Percentiles rank a stretch among this genome's conserved stretches.
Conservation (phyloP, 2,888 invertebrate species). For the Monoplex corrugatus region DNA sequence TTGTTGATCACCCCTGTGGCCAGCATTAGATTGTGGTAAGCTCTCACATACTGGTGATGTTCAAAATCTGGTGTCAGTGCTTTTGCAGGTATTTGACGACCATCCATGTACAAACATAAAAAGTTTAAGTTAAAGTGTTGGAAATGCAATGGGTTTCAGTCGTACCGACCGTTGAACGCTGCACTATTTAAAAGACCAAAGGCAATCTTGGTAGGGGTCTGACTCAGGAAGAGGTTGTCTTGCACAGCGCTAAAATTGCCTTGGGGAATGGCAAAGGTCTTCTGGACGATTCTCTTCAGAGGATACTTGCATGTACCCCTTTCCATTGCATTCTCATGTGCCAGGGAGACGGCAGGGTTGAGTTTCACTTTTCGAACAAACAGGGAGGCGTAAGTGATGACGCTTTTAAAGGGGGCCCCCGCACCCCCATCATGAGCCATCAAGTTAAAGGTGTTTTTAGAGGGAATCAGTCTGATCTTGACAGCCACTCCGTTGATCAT, state of each 20-base stretch:
- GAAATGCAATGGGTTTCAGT: conserved; percentile 43
- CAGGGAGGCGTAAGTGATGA: conserved; percentile 3
- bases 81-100: conserved; percentile 29
- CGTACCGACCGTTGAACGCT: conserved; percentile 46
- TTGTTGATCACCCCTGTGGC: neutral
- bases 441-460: neutral
- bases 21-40: neutral
- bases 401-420: neutral
- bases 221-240: conserved; percentile 37
- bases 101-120: conserved; percentile 40
- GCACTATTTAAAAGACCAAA: conserved; percentile 5
- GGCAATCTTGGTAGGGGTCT: conserved; percentile 26
- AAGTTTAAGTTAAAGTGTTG: neutral
- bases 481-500: conserved; percentile 8
- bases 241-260: neutral
- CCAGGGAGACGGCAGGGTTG: conserved; percentile 19
- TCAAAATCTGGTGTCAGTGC: conserved; percentile 39
- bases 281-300: conserved; percentile 3
- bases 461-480: neutral
- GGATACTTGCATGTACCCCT: conserved; percentile 40
- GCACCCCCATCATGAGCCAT: conserved; percentile 19
- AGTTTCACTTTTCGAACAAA: neutral
- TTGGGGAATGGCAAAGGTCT: conserved; percentile 8
- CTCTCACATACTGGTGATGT: neutral
- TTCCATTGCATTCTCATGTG: conserved; percentile 37